A percentile compares a stretch with the other conserved stretches of the same genome.
Evolutionary conservation across 1,140 invertebrate species (phyloP).

Genomic region (Nomia melanderi): DNA sequence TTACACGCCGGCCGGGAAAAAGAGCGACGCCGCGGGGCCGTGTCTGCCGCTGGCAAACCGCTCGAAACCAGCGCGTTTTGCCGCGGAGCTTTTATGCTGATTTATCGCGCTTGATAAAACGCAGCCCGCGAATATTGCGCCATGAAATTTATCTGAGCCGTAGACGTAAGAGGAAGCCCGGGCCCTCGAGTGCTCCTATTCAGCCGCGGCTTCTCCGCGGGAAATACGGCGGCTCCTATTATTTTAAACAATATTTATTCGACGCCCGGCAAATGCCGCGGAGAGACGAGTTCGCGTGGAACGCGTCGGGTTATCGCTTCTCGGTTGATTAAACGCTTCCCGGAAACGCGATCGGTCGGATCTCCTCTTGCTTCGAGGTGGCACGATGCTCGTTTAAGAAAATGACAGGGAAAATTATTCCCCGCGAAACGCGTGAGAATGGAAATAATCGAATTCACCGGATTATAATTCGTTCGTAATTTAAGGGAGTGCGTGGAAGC

Average conservation of each 20-base stretch:
- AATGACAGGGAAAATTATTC: too few relatives aligned
- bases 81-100: slow-evolving; percentile 55
- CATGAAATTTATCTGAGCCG: slow-evolving; percentile 34
- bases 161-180: slow-evolving; percentile 7
- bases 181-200: slow-evolving; percentile 20
- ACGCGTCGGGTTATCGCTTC: background rate
- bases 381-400: too few relatives aligned
- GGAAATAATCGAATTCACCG: too few relatives aligned
- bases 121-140: slow-evolving; percentile 46
- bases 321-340: background rate
- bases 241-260: slow-evolving; percentile 18
- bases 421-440: too few relatives aligned
- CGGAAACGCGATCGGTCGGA: background rate
- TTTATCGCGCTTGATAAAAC: slow-evolving; percentile 60
- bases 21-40: slow-evolving; percentile 8
- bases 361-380: too few relatives aligned
- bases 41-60: slow-evolving; percentile 16
- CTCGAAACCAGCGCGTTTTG: slow-evolving; percentile 39
- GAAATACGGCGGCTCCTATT: background rate
- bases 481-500: background rate
- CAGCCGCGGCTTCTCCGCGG: background rate
- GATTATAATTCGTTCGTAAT: background rate
- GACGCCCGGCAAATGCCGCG: too few relatives aligned
- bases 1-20: slow-evolving; percentile 41
- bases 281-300: background rate